Percentiles rank a stretch among this genome's conserved stretches.
These are phyloP conservation scores for Choristoneura fumiferana DNA, from an alignment of 1,140 invertebrate species.

Conservation along the genomic window DNA sequence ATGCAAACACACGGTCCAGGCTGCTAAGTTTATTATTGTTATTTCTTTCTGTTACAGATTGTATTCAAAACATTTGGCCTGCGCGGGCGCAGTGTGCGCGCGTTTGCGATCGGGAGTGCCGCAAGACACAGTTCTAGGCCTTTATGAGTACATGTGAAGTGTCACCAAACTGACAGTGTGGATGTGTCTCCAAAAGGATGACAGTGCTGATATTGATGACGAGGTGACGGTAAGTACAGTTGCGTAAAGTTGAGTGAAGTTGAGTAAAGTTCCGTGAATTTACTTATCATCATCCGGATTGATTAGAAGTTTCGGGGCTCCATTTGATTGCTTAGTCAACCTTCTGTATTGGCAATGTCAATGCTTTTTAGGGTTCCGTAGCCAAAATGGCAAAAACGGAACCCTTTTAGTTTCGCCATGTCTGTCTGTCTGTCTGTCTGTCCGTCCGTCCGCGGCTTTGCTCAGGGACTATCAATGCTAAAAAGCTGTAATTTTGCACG, in stretches of 20 bases:
- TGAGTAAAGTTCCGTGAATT: too few species aligned
- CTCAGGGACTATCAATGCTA: too few species aligned
- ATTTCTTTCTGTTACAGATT: conserved; percentile 76
- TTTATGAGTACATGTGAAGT: conserved; percentile 31
- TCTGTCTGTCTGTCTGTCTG: too few species aligned
- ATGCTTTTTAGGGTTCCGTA: too few species aligned
- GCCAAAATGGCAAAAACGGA: too few species aligned
- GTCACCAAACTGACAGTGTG: conserved; percentile 43
- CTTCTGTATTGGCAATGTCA: too few species aligned
- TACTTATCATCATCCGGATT: too few species aligned
- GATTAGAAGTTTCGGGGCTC: too few species aligned
- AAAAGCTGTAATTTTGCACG: too few species aligned
- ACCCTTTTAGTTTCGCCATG: too few species aligned
- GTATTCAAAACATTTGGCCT: conserved; percentile 68
- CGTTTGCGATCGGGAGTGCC: conserved; percentile 45
- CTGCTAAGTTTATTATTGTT: conserved; percentile 72
- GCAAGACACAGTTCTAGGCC: conserved; percentile 43
- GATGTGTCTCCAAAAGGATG: conserved; percentile 71
- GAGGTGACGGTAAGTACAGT: conserved; percentile 58
- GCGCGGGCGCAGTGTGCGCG: conserved; percentile 33
- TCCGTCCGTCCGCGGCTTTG: too few species aligned
- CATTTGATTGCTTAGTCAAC: too few species aligned
- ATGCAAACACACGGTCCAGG: conserved; percentile 41
- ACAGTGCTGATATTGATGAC: conserved; percentile 60
- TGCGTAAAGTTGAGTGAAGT: conserved; percentile 20